phyloP scores from a whole-genome alignment of 2,797 vertebrate species.

The Heteromormyrus szaboi region DNA sequence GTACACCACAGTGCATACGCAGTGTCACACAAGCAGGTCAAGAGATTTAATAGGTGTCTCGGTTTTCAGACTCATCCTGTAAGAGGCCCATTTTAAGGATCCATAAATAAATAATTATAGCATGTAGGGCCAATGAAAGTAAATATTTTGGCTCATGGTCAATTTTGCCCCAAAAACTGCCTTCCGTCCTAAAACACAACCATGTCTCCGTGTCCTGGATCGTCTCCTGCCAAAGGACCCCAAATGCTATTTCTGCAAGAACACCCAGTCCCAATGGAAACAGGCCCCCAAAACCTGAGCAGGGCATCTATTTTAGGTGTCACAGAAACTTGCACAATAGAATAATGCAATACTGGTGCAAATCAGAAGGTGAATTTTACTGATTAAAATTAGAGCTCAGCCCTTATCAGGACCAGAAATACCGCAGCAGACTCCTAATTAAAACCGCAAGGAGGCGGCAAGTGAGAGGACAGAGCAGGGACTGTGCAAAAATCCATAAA shows the following conservation, averaged over 20 bases:
- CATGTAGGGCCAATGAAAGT: neutral
- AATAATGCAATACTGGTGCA: neutral
- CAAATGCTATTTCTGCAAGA: neutral
- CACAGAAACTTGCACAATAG: neutral
- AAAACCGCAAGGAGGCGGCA: neutral
- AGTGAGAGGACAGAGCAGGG: neutral
- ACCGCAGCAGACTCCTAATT: conserved; percentile 47
- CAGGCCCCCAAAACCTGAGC: neutral
- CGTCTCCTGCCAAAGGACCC: neutral
- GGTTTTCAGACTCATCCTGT: neutral
- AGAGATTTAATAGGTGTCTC: neutral
- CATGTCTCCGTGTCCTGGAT: neutral
- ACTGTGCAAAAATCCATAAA: neutral
- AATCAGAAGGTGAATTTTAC: neutral
- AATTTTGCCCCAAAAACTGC: neutral
- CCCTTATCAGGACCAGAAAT: conserved; percentile 36
- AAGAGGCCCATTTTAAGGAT: neutral
- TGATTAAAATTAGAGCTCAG: conserved; percentile 2
- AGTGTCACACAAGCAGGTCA: neutral
- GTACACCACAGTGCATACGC: neutral
- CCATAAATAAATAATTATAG: neutral
- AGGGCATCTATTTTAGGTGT: neutral
- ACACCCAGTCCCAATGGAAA: neutral
- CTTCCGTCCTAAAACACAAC: neutral
- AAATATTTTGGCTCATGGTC: neutral